Evolutionary conservation across 2,888 invertebrate genomes (phyloP).

Genomic region (Cryptus viduatorius): DNA sequence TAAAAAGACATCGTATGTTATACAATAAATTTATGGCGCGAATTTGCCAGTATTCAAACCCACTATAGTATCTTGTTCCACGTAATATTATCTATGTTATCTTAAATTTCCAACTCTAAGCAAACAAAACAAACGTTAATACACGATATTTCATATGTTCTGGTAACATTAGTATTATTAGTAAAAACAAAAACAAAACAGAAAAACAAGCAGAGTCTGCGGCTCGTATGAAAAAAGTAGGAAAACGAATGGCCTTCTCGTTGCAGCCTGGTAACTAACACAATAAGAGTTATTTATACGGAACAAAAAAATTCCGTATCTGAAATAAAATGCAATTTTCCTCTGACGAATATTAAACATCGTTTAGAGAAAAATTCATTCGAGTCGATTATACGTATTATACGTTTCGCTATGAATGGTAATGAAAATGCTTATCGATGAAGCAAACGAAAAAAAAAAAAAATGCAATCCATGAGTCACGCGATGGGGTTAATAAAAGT

Average conservation of each 20-base stretch:
- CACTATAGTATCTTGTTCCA: conserved; percentile 5
- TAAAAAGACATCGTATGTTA: not conserved
- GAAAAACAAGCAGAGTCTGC: conserved; percentile 5
- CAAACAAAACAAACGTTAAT: conserved; percentile 38
- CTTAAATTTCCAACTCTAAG: conserved; percentile 22
- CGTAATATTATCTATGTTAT: conserved; percentile 26
- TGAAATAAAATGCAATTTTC: conserved; percentile 41
- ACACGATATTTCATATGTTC: conserved; percentile 10
- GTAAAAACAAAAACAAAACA: conserved; percentile 39
- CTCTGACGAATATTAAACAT: not conserved
- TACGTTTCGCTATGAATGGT: not conserved
- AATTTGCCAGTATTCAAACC: conserved; percentile 9
- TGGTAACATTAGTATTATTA: conserved; percentile 49
- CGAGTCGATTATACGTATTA: not conserved
- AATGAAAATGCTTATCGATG: conserved; percentile 26
- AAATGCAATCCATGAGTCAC: conserved; percentile 55
- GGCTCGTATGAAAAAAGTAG: conserved; percentile 34
- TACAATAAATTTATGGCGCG: not conserved
- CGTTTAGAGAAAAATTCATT: not conserved
- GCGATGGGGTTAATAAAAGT: conserved; percentile 53
- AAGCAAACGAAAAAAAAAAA: conserved; percentile 33
- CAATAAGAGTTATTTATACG: conserved; percentile 8
- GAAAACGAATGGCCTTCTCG: conserved; percentile 15
- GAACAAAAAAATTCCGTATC: not conserved
- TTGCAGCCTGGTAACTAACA: not conserved